A percentile compares a stretch with the other conserved stretches of the same genome.
phyloP scores from a whole-genome alignment of 2,113 vertebrate genomes.

The Atractosteus spatula region DNA sequence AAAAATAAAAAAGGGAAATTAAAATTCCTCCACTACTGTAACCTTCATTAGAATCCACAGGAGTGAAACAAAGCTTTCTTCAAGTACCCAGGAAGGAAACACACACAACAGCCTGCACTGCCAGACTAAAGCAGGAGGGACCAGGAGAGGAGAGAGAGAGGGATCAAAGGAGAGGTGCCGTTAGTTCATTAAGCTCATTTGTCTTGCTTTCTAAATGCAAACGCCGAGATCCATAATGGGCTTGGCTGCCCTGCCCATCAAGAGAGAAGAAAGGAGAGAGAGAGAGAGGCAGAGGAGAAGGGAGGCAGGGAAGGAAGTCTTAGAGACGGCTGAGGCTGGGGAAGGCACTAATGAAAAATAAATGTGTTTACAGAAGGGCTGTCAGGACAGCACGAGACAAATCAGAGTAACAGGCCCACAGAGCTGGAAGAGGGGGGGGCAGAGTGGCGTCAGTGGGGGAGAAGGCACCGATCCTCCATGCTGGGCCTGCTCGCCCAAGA shows the following conservation, averaged over 20 bases:
- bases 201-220: constrained; percentile 16
- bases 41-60: too few relatives aligned
- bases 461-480: background rate
- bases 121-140: background rate
- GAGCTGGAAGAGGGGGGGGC: constrained; percentile 8
- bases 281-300: background rate
- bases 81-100: constrained; percentile 8
- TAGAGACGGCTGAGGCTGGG: constrained; percentile 28
- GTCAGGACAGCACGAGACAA: constrained; percentile 30
- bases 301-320: too few relatives aligned
- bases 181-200: constrained; percentile 17
- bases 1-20: too few relatives aligned
- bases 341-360: constrained; percentile 54
- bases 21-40: too few relatives aligned
- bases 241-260: background rate
- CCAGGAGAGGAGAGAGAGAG: background rate
- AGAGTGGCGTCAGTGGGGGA: constrained; percentile 8
- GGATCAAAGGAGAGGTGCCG: constrained; percentile 11
- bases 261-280: background rate
- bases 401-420: constrained; percentile 20
- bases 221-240: background rate
- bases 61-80: background rate
- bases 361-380: constrained; percentile 54
- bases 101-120: background rate
- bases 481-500: constrained; percentile 8